Percentiles rank a stretch among this genome's conserved stretches.
Evolutionary conservation across 2,888 invertebrate species (phyloP).

Genomic region (Eurytoma adleriae): DNA sequence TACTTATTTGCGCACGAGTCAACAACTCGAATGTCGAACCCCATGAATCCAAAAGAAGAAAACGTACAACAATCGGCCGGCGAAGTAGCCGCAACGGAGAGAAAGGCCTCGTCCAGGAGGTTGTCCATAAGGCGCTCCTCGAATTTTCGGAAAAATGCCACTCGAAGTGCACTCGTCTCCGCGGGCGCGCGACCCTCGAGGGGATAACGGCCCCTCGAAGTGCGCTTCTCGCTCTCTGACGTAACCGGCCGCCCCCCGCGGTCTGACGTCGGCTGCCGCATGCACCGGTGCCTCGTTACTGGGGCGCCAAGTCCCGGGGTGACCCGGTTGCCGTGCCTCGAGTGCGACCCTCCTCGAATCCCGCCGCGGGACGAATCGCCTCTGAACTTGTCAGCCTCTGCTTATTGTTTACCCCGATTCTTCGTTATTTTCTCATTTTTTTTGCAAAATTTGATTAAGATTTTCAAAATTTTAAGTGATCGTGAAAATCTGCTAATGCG

Average conservation of each 20-base stretch:
- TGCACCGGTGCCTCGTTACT: conserved; percentile 20
- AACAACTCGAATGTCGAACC: too few species aligned
- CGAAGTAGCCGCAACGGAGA: too few species aligned
- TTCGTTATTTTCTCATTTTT: background rate
- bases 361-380: background rate
- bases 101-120: too few species aligned
- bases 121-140: too few species aligned
- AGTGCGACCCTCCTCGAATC: background rate
- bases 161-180: too few species aligned
- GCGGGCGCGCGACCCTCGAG: conserved; percentile 27
- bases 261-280: conserved; percentile 26
- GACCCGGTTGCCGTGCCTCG: background rate
- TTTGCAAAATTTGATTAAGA: background rate
- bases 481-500: too few species aligned
- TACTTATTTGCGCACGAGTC: too few species aligned
- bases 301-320: conserved; percentile 15
- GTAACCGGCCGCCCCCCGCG: too few species aligned
- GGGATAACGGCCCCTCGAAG: conserved; percentile 54
- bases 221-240: conserved; percentile 5
- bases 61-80: too few species aligned
- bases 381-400: background rate
- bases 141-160: too few species aligned
- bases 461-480: too few species aligned
- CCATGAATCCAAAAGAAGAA: too few species aligned
- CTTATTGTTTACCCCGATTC: background rate